Percentiles rank a stretch among this genome's conserved stretches.
Conservation (phyloP, 2,113 vertebrate genomes). For the Barbus barbus region DNA sequence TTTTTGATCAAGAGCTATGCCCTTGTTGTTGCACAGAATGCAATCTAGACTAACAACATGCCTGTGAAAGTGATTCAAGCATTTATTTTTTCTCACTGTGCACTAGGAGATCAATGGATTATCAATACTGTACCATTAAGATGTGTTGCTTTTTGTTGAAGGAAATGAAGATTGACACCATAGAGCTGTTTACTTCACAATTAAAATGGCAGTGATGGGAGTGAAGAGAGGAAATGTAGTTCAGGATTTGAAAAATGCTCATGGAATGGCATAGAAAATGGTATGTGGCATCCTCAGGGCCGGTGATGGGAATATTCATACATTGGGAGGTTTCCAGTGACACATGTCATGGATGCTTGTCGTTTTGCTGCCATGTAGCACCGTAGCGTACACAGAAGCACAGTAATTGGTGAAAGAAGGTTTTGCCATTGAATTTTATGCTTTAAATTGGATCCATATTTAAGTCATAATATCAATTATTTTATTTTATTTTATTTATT, state of each 20-base stretch:
- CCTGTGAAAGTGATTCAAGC: slow-evolving; percentile 34
- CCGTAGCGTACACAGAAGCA: neutral
- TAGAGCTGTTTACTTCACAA: slow-evolving; percentile 21
- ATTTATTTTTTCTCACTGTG: slow-evolving; percentile 50
- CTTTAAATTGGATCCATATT: neutral
- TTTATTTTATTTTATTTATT: too few species aligned
- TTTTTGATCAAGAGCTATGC: slow-evolving; percentile 47
- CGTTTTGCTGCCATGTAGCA: too few species aligned
- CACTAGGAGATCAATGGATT: slow-evolving; percentile 26
- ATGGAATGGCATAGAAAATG: neutral
- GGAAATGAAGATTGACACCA: slow-evolving; percentile 19
- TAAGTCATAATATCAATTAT: too few species aligned
- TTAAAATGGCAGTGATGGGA: slow-evolving; percentile 15
- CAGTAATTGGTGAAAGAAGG: neutral
- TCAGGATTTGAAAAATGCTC: neutral
- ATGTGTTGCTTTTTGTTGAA: slow-evolving; percentile 15
- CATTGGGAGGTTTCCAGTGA: neutral
- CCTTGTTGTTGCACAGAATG: slow-evolving; percentile 48
- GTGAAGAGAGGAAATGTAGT: neutral
- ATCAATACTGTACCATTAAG: slow-evolving; percentile 6
- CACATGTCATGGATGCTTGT: slow-evolving; percentile 3
- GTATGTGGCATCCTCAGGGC: neutral
- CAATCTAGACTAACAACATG: slow-evolving; percentile 52
- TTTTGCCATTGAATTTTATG: neutral
- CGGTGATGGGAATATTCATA: neutral